Conservation (phyloP, 2,113 vertebrate genomes). For the Sapayoa aenigma region DNA sequence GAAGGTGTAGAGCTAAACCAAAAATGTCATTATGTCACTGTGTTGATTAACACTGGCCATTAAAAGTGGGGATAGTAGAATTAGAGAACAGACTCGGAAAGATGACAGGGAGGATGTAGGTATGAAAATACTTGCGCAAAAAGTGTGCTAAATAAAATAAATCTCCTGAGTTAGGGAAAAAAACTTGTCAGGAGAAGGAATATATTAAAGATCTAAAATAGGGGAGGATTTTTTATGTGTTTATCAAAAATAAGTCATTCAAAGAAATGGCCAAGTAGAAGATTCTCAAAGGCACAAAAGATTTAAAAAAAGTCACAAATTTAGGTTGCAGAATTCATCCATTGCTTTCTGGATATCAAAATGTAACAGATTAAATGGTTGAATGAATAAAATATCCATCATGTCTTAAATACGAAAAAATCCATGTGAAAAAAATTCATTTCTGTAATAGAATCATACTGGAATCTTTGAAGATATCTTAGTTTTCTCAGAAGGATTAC, state of each 20-base stretch:
- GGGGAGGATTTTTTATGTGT: rapidly evolving
- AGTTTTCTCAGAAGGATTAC: background rate
- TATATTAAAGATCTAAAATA: background rate
- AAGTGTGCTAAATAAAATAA: background rate
- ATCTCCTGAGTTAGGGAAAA: background rate
- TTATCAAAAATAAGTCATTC: background rate
- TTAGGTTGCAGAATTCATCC: background rate
- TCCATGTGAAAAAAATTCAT: background rate
- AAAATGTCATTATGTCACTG: background rate
- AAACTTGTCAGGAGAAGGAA: background rate
- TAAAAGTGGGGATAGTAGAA: background rate
- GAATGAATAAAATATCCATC: background rate
- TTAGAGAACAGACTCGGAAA: background rate
- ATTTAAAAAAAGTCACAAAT: rapidly evolving
- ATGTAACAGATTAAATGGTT: background rate
- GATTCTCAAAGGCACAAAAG: background rate
- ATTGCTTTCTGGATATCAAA: background rate
- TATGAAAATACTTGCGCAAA: background rate
- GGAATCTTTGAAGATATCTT: background rate
- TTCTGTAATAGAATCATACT: background rate
- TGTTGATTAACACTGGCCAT: background rate
- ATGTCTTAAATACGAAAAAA: background rate
- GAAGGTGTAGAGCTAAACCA: background rate
- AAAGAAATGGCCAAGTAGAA: background rate
- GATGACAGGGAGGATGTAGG: background rate